These are phyloP conservation scores for Urocyon cinereoargenteus DNA, from an alignment of 2,797 vertebrate genomes.

Conservation along the genomic window DNA sequence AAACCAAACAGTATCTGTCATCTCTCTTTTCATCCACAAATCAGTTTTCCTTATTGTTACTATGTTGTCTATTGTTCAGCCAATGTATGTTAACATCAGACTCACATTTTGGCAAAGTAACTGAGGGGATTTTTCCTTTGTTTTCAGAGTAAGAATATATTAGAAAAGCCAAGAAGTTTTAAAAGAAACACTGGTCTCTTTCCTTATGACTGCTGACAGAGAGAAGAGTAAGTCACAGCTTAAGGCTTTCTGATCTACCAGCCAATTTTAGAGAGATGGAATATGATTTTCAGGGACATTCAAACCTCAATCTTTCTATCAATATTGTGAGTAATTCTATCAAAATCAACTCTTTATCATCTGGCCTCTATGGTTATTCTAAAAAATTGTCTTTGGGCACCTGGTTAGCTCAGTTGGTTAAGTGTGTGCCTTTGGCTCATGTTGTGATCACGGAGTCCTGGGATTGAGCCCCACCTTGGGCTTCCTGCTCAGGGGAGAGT, in stretches of 20 bases:
- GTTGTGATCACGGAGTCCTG: no score
- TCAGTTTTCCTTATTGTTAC: background rate
- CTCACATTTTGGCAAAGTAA: constrained; percentile 1
- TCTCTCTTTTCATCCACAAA: background rate
- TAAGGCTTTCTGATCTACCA: background rate
- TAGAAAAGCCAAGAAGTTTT: constrained; percentile 19
- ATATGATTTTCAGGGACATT: background rate
- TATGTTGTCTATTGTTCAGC: rapidly evolving
- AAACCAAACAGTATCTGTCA: constrained; percentile 22
- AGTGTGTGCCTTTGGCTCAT: no score
- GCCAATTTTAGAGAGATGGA: background rate
- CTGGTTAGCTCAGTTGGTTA: no score
- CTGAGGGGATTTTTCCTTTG: background rate
- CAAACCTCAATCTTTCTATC: background rate
- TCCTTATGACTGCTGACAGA: background rate
- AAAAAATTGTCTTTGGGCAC: background rate
- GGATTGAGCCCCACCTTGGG: no score
- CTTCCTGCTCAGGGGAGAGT: no score
- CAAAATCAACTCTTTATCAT: background rate
- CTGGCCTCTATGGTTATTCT: background rate
- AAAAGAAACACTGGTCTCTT: background rate
- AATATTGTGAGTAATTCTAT: background rate
- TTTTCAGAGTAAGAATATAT: background rate
- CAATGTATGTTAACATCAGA: background rate
- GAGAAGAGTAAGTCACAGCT: background rate